Evolutionary conservation across 2,113 vertebrate genomes (phyloP).

Genomic region (Syngnathoides biaculeatus): DNA sequence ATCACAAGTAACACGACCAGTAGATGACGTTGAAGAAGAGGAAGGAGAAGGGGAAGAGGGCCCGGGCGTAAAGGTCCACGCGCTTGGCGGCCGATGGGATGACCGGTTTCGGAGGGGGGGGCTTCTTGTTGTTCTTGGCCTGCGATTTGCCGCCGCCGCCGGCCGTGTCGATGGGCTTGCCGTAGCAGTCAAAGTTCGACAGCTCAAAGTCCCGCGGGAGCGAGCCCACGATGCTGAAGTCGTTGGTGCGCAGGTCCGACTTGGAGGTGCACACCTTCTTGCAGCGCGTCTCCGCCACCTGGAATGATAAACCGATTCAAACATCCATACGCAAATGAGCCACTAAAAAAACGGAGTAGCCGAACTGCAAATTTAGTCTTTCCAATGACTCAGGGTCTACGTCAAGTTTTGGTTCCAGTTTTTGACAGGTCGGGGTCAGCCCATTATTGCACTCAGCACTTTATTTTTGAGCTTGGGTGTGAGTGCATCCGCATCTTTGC

Average conservation of each 20-base stretch:
- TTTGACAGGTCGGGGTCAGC: no score
- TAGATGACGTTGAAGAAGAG: constrained; percentile 99
- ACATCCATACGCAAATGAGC: neutral
- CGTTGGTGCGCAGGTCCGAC: constrained; percentile 94
- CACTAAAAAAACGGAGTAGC: neutral
- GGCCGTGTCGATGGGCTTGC: constrained; percentile 87
- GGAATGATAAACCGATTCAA: neutral
- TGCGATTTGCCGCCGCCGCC: constrained; percentile 79
- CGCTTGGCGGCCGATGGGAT: constrained; percentile 96
- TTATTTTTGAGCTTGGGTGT: no score
- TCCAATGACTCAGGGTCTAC: no score
- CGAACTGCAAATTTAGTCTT: neutral
- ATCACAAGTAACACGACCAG: constrained; percentile 98
- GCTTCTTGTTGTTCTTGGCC: constrained; percentile 90
- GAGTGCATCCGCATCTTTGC: no score
- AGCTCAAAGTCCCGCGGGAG: constrained; percentile 97
- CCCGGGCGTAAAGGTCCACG: constrained; percentile 91
- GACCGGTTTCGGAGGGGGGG: constrained; percentile 90
- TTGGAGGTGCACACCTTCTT: constrained; percentile 99
- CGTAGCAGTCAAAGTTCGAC: constrained; percentile 98
- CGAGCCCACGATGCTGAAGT: constrained; percentile 98
- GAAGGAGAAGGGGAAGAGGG: constrained; percentile 96
- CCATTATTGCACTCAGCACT: no score
- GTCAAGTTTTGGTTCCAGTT: no score
- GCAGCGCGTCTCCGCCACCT: constrained; percentile 95